phyloP scores from a whole-genome alignment of 2,113 vertebrate species.

The Formicarius rufipectus region DNA sequence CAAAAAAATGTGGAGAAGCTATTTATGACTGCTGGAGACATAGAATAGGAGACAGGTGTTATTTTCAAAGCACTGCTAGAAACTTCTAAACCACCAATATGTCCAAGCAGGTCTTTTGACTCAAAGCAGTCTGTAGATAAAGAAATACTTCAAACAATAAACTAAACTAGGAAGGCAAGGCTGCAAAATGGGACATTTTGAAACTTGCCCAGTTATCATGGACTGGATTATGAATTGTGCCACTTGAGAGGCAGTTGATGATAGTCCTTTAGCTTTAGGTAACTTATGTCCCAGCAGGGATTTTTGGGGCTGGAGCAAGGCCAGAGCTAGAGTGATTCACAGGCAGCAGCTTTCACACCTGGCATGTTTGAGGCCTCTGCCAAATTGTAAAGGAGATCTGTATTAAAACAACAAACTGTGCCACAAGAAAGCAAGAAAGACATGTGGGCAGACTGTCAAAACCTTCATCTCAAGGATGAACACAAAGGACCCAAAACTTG shows the following conservation, averaged over 20 bases:
- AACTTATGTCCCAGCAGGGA: background rate
- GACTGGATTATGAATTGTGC: background rate
- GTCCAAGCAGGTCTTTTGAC: background rate
- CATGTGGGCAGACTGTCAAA: background rate
- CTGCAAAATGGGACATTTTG: background rate
- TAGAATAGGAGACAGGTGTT: accelerated
- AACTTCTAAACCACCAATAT: background rate
- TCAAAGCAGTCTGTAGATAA: background rate
- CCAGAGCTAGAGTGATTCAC: background rate
- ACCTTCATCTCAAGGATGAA: background rate
- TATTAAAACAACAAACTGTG: background rate
- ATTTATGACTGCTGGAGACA: background rate
- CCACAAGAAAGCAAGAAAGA: background rate
- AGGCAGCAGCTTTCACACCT: background rate
- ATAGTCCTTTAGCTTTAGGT: background rate
- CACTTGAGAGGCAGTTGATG: background rate
- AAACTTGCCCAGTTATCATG: background rate
- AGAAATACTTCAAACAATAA: background rate
- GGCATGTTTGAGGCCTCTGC: background rate
- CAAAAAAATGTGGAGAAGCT: background rate
- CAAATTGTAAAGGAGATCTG: background rate
- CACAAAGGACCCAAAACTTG: background rate
- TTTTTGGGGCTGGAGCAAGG: background rate
- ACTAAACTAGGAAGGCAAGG: background rate
- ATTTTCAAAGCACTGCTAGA: background rate